Evolutionary conservation across 2,888 invertebrate species (phyloP).

Genomic region (Plemyria rubiginata): DNA sequence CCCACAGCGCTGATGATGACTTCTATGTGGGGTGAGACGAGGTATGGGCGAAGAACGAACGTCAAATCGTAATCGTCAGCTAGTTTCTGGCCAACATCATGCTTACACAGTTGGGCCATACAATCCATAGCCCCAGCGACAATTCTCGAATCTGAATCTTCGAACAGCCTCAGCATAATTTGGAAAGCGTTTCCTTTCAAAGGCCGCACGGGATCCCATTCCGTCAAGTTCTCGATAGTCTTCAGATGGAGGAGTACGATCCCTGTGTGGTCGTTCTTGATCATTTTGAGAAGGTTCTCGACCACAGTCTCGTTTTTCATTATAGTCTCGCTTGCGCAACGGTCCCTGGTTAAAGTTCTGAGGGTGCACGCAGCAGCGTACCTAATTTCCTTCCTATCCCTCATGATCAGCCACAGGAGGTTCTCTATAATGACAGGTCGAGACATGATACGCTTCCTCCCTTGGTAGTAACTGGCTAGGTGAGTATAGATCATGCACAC

Average conservation of each 20-base stretch:
- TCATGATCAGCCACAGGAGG: slow-evolving; percentile 62
- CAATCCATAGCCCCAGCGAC: slow-evolving; percentile 67
- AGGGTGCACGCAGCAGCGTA: slow-evolving; percentile 70
- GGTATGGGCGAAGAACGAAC: slow-evolving; percentile 49
- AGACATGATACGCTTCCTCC: slow-evolving; percentile 61
- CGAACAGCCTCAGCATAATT: slow-evolving; percentile 61
- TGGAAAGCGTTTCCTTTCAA: slow-evolving; percentile 71
- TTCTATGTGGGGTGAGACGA: slow-evolving; percentile 50
- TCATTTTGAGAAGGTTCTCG: slow-evolving; percentile 67
- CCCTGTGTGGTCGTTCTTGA: slow-evolving; percentile 67
- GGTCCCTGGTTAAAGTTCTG: slow-evolving; percentile 58
- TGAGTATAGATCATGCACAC: slow-evolving; percentile 64
- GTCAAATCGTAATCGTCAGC: slow-evolving; percentile 70
- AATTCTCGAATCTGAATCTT: slow-evolving; percentile 56
- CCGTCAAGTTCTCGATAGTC: slow-evolving; percentile 61
- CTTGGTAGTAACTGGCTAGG: slow-evolving; percentile 63
- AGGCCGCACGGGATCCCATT: slow-evolving; percentile 65
- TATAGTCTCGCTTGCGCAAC: slow-evolving; percentile 60
- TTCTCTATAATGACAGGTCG: slow-evolving; percentile 60
- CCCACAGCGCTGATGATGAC: slow-evolving; percentile 63
- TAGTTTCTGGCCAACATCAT: slow-evolving; percentile 63
- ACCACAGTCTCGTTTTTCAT: slow-evolving; percentile 58
- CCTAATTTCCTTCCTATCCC: slow-evolving; percentile 70
- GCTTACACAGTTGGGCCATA: slow-evolving; percentile 71
- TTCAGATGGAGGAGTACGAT: slow-evolving; percentile 68